phyloP scores from a whole-genome alignment of 92 coral and sea anemone species.

The Zoanthus sociatus region DNA sequence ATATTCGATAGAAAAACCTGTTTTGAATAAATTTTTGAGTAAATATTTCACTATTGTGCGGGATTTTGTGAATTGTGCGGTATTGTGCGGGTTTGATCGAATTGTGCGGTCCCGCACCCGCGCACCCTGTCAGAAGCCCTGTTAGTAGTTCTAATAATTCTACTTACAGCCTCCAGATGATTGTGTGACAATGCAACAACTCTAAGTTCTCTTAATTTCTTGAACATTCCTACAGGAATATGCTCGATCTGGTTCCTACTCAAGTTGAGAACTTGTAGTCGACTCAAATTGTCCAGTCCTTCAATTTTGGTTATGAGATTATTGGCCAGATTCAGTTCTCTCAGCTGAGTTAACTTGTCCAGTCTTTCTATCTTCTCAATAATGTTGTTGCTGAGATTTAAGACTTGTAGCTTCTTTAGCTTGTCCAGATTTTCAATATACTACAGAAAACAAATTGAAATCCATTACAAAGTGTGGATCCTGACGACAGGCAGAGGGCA shows the following conservation, averaged over 20 bases:
- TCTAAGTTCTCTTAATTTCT: slow-evolving; percentile 82
- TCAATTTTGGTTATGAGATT: slow-evolving; percentile 87
- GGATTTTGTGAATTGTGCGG: too few relatives aligned
- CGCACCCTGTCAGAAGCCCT: not conserved
- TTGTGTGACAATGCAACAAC: slow-evolving; percentile 82
- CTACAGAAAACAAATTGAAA: slow-evolving; percentile 44
- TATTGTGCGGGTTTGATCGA: too few relatives aligned
- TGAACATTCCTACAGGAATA: slow-evolving; percentile 80
- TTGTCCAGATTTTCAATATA: slow-evolving; percentile 92
- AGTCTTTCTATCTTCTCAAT: slow-evolving; percentile 94
- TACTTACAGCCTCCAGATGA: slow-evolving; percentile 84
- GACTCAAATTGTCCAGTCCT: slow-evolving; percentile 78
- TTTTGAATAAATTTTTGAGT: too few relatives aligned
- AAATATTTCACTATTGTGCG: too few relatives aligned
- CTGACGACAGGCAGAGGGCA: too few relatives aligned
- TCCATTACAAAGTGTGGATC: not conserved
- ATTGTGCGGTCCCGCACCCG: too few relatives aligned
- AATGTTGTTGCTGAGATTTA: slow-evolving; percentile 87
- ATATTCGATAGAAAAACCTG: too few relatives aligned
- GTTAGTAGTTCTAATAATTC: too few relatives aligned
- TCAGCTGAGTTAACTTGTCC: slow-evolving; percentile 79
- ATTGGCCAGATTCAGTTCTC: slow-evolving; percentile 90
- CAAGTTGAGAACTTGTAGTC: slow-evolving; percentile 81
- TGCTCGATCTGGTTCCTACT: slow-evolving; percentile 84
- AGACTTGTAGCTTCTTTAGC: slow-evolving; percentile 73